Percentiles rank a stretch among this genome's conserved stretches.
Conservation (phyloP, 2,888 invertebrate genomes). For the Barypeithes pellucidus region DNA sequence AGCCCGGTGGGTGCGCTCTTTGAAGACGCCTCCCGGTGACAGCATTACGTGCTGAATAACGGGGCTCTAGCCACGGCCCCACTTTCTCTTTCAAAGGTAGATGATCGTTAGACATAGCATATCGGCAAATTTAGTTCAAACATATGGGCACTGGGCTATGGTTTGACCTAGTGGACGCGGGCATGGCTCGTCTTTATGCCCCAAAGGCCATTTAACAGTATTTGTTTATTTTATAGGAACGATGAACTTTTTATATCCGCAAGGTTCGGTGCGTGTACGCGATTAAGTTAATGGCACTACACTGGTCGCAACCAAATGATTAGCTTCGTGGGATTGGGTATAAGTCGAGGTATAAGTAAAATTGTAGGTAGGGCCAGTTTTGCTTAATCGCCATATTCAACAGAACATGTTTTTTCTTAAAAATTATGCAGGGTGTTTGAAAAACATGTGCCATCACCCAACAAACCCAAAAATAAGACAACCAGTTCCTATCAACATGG, state of each 20-base stretch:
- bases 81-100: slow-evolving; percentile 62
- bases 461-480: too few relatives aligned
- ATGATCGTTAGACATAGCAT: slow-evolving; percentile 55
- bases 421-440: too few relatives aligned
- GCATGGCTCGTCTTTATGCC: slow-evolving; percentile 17
- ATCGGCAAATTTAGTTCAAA: slow-evolving; percentile 38
- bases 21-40: slow-evolving; percentile 42
- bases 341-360: background rate
- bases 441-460: too few relatives aligned
- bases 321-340: too few relatives aligned
- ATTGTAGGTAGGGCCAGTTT: background rate
- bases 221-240: slow-evolving; percentile 10
- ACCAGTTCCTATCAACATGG: too few relatives aligned
- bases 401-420: too few relatives aligned
- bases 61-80: slow-evolving; percentile 48
- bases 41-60: slow-evolving; percentile 53
- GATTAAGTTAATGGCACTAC: background rate
- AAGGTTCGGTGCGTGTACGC: background rate
- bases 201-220: slow-evolving; percentile 12
- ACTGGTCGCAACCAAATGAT: too few relatives aligned
- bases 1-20: slow-evolving; percentile 54
- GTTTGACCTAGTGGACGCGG: slow-evolving; percentile 11
- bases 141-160: slow-evolving; percentile 18
- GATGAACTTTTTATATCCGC: slow-evolving; percentile 2
- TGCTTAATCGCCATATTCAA: background rate